Conservation (phyloP, 1,140 invertebrate species). For the Drosophila pachea region DNA sequence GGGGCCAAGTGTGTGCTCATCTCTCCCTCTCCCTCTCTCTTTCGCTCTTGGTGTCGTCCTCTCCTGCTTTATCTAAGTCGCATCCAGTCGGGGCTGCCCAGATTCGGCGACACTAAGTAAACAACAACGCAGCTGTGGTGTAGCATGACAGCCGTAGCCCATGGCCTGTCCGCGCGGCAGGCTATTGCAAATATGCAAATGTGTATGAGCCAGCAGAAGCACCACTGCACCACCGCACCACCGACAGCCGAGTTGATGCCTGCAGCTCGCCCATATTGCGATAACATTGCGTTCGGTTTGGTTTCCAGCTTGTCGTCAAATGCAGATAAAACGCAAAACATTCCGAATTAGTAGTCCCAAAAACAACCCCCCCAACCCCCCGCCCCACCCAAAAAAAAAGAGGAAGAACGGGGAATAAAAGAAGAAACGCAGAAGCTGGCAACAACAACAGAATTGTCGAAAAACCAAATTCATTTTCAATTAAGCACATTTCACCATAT, state of each 20-base stretch:
- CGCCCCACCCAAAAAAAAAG: background rate
- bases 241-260: background rate
- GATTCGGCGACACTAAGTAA: constrained; percentile 75
- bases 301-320: constrained; percentile 51
- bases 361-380: too few relatives aligned
- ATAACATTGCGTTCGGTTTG: constrained; percentile 31
- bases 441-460: constrained; percentile 38
- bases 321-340: constrained; percentile 73
- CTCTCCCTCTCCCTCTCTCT: too few relatives aligned
- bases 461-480: constrained; percentile 76
- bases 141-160: constrained; percentile 57
- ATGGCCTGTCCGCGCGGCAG: constrained; percentile 45
- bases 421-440: background rate
- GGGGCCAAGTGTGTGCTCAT: background rate
- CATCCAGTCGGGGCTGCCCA: constrained; percentile 41
- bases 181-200: constrained; percentile 69
- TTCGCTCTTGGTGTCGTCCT: background rate
- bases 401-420: constrained; percentile 14
- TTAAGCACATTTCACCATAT: constrained; percentile 74
- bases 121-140: constrained; percentile 67
- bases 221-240: constrained; percentile 1
- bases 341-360: constrained; percentile 60
- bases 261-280: constrained; percentile 9
- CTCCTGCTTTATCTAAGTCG: constrained; percentile 14
- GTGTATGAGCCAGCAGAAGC: constrained; percentile 26